phyloP scores from a whole-genome alignment of 64 coral and sea anemone species.

The Anthopleura sola region DNA sequence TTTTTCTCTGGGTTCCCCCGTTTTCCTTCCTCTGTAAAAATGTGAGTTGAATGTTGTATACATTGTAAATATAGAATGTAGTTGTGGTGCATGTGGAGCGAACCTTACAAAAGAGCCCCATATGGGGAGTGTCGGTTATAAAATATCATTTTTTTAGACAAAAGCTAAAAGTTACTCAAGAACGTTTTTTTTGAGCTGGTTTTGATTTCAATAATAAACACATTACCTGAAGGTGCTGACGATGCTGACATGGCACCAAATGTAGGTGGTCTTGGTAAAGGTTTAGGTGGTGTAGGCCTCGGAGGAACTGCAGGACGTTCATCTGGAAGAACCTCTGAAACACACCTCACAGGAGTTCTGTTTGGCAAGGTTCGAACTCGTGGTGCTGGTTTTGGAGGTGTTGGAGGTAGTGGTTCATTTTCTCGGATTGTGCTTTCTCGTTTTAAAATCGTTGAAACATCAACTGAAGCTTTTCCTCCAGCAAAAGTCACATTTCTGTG shows the following conservation, averaged over 20 bases:
- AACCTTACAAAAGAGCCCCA: too few species aligned
- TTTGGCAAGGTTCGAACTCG: not conserved
- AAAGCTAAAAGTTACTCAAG: too few species aligned
- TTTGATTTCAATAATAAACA: too few species aligned
- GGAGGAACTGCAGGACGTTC: not conserved
- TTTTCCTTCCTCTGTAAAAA: too few species aligned
- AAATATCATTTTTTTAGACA: too few species aligned
- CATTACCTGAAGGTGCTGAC: not conserved
- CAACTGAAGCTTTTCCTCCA: slow-evolving; percentile 19
- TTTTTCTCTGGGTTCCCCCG: too few species aligned
- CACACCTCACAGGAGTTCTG: not conserved
- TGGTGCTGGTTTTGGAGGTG: not conserved
- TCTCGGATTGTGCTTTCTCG: not conserved
- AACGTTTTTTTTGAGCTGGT: too few species aligned
- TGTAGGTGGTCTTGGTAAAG: not conserved
- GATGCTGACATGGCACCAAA: not conserved
- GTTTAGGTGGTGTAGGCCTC: not conserved
- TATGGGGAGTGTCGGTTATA: too few species aligned
- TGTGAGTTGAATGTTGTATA: too few species aligned
- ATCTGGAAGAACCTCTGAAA: not conserved
- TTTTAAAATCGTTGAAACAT: not conserved
- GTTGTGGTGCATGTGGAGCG: too few species aligned
- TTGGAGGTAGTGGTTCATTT: not conserved
- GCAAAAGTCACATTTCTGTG: not conserved
- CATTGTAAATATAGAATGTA: too few species aligned